Conservation (phyloP, 2,113 vertebrate species). For the Caracal caracal region DNA sequence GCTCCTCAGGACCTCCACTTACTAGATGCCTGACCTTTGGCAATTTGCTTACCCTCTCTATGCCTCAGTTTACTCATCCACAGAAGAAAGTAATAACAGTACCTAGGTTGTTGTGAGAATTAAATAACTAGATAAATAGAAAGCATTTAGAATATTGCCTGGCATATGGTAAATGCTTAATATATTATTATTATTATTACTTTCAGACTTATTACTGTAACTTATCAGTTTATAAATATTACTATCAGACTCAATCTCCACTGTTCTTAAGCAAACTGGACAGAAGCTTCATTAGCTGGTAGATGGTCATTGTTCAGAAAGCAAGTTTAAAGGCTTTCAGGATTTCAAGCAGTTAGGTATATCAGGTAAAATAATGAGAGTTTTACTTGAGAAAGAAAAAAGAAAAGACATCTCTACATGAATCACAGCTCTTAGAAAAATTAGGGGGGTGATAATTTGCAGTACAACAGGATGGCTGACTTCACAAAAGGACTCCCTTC, state of each 20-base stretch:
- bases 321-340: not conserved
- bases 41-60: not conserved
- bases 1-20: not conserved
- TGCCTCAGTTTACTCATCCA: not conserved
- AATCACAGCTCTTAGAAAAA: not conserved
- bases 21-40: not conserved
- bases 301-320: not conserved
- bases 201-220: not conserved
- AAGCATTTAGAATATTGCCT: not conserved
- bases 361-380: not conserved
- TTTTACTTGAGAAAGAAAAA: not conserved
- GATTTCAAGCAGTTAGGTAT: not conserved
- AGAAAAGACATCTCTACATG: not conserved
- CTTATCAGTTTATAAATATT: not conserved
- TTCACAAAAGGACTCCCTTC: not conserved
- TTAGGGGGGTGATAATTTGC: not conserved
- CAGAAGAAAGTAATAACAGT: not conserved
- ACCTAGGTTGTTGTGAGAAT: not conserved
- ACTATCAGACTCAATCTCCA: not conserved
- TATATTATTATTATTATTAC: not conserved
- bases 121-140: not conserved
- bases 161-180: not conserved
- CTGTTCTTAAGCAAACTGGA: not conserved
- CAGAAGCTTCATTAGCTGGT: not conserved
- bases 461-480: not conserved